Conservation (phyloP, 2,888 invertebrate genomes). For the Stenchaetothrips biformis region DNA sequence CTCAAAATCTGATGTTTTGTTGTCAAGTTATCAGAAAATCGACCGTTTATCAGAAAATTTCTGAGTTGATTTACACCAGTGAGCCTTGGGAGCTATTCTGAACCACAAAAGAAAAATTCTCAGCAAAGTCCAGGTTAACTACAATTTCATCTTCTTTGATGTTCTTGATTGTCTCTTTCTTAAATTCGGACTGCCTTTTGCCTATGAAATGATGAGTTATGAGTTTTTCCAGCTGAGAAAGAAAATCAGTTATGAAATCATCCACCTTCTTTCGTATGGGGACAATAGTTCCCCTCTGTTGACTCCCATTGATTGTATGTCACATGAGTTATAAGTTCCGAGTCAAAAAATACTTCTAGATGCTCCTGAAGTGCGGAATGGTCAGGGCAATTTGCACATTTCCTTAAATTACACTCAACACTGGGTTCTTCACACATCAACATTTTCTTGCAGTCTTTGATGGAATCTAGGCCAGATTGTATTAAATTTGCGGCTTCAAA, state of each 20-base stretch:
- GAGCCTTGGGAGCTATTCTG: no score
- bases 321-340: neutral
- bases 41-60: no score
- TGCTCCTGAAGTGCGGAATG: neutral
- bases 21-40: no score
- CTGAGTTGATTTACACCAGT: no score
- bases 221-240: neutral
- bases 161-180: neutral
- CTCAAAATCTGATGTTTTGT: no score
- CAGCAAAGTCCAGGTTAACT: no score
- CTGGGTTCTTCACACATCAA: neutral
- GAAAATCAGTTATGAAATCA: neutral
- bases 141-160: neutral
- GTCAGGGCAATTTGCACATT: neutral
- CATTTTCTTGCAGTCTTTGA: neutral
- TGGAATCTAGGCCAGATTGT: neutral
- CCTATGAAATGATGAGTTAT: neutral
- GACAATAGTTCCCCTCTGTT: neutral
- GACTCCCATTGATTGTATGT: neutral
- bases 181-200: neutral
- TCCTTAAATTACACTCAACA: neutral
- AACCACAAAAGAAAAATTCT: no score
- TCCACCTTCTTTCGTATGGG: neutral
- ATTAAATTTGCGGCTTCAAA: neutral
- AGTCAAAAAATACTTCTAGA: neutral